These are phyloP conservation scores for Cacoxenus indagator DNA, from an alignment of 2,888 invertebrate species.

Conservation along the genomic window DNA sequence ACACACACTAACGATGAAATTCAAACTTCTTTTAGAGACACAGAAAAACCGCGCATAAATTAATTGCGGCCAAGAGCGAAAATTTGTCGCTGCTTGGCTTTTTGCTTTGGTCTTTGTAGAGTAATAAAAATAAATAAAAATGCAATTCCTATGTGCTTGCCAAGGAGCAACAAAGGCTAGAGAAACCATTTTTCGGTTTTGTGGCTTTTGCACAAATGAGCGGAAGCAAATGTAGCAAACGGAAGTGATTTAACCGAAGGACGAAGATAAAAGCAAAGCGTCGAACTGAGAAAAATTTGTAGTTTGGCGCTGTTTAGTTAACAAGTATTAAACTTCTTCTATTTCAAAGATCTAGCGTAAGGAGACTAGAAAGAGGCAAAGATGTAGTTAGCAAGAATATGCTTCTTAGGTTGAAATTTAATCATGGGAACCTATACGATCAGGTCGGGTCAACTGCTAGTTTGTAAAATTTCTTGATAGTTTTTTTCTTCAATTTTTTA, in stretches of 20 bases:
- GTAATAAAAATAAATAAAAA: constrained; percentile 40
- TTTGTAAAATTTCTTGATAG: too few relatives aligned
- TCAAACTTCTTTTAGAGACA: constrained; percentile 26
- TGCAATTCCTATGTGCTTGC: constrained; percentile 30
- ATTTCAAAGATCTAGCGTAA: too few relatives aligned
- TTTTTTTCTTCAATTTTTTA: too few relatives aligned
- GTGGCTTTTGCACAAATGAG: constrained; percentile 43
- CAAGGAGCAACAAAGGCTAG: constrained; percentile 21
- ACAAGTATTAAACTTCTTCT: too few relatives aligned
- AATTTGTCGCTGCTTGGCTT: constrained; percentile 18
- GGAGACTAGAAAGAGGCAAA: too few relatives aligned
- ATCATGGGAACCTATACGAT: too few relatives aligned
- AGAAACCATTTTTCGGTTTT: constrained; percentile 29
- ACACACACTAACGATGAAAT: constrained; percentile 18
- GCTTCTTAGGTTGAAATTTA: too few relatives aligned
- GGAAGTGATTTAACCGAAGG: background rate
- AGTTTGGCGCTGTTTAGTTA: too few relatives aligned
- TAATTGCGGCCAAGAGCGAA: constrained; percentile 49
- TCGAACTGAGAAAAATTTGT: constrained; percentile 31
- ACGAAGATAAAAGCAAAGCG: background rate
- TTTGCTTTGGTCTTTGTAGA: constrained; percentile 11
- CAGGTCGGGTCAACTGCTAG: too few relatives aligned
- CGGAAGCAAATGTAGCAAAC: constrained; percentile 59
- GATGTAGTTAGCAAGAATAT: too few relatives aligned
- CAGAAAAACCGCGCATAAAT: constrained; percentile 54